phyloP scores from a whole-genome alignment of 2,888 invertebrate genomes.

The Drosophila siamana region DNA sequence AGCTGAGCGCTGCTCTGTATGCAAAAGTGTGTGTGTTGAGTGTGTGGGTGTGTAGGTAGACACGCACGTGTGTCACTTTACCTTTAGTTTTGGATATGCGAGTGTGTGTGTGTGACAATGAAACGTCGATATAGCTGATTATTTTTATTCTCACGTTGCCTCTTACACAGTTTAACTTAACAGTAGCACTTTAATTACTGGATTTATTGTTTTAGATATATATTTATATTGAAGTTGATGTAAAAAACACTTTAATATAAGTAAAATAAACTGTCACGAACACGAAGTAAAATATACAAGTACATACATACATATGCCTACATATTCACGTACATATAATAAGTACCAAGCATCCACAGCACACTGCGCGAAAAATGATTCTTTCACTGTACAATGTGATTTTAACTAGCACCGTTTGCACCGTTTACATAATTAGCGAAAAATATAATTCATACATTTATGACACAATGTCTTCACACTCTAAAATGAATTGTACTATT shows the following conservation, averaged over 20 bases:
- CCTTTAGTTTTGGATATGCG: slow-evolving; percentile 11
- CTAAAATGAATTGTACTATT: slow-evolving; percentile 49
- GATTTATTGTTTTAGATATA: slow-evolving; percentile 22
- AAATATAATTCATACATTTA: slow-evolving; percentile 32
- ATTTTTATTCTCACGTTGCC: slow-evolving; percentile 12
- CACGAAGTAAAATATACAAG: slow-evolving; percentile 40
- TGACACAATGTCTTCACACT: slow-evolving; percentile 40
- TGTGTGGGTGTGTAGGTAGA: slow-evolving; percentile 20
- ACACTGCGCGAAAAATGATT: slow-evolving; percentile 58
- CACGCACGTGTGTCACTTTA: slow-evolving; percentile 53
- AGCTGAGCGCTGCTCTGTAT: slow-evolving; percentile 58
- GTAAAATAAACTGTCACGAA: slow-evolving; percentile 53
- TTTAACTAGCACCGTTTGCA: slow-evolving; percentile 32
- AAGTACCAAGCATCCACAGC: slow-evolving; percentile 45
- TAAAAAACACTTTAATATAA: slow-evolving; percentile 22
- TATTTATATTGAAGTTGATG: slow-evolving; percentile 13
- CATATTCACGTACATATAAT: slow-evolving; percentile 32
- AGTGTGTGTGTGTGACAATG: slow-evolving; percentile 46
- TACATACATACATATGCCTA: slow-evolving; percentile 36
- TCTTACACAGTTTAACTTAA: slow-evolving; percentile 16
- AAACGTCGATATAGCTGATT: slow-evolving; percentile 57
- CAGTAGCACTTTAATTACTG: slow-evolving; percentile 37
- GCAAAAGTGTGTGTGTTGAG: slow-evolving; percentile 17
- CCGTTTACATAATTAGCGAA: slow-evolving; percentile 44
- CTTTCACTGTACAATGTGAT: slow-evolving; percentile 34